phyloP scores from a whole-genome alignment of 2,888 invertebrate species.

The Pedicia rivosa region DNA sequence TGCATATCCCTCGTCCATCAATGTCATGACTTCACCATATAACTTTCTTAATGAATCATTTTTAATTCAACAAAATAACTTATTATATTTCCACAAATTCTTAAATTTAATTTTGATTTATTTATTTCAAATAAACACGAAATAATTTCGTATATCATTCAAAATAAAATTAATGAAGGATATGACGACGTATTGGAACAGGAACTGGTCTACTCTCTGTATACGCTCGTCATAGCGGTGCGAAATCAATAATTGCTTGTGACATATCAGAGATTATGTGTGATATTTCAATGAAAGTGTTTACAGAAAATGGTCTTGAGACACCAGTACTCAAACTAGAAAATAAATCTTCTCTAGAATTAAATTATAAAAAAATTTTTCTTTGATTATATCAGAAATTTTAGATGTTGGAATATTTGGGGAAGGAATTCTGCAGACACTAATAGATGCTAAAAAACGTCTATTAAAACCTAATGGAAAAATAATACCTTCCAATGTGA shows the following conservation, averaged over 20 bases:
- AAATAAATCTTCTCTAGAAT: conserved; percentile 40
- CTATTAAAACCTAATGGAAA: conserved; percentile 35
- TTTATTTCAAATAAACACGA: no score
- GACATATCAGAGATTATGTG: conserved; percentile 50
- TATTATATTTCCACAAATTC: no score
- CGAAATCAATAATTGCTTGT: conserved; percentile 43
- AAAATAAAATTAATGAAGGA: no score
- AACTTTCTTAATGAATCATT: no score
- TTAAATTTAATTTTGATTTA: no score
- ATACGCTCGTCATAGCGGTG: conserved; percentile 41
- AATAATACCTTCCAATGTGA: conserved; percentile 44
- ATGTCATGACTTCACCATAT: no score
- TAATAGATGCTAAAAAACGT: conserved; percentile 51
- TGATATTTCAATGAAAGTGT: conserved; percentile 40
- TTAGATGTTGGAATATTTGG: conserved; percentile 70
- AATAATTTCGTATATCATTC: no score
- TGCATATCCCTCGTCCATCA: no score
- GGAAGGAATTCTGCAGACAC: conserved; percentile 48
- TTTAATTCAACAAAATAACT: no score
- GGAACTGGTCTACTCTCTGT: conserved; percentile 62
- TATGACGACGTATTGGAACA: conserved; percentile 57
- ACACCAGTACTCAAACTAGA: conserved; percentile 32
- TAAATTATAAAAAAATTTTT: conserved; percentile 22
- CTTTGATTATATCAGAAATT: conserved; percentile 54
- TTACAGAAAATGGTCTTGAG: conserved; percentile 32